These are phyloP conservation scores for Manduca sexta DNA, from an alignment of 1,140 invertebrate species.

Conservation along the genomic window DNA sequence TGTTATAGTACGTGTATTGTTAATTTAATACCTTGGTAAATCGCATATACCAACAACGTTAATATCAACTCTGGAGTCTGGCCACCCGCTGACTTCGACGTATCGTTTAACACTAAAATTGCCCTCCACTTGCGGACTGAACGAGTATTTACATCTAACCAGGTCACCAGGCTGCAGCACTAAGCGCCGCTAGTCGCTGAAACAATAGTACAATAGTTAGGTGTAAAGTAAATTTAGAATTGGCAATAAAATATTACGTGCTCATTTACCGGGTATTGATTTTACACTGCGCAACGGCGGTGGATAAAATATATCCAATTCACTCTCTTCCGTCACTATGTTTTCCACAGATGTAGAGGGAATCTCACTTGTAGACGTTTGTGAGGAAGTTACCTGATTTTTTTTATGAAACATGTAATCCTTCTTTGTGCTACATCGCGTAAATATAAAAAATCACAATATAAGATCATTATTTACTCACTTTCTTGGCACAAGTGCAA, in stretches of 20 bases:
- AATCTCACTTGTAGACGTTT: constrained; percentile 54
- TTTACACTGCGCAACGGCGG: constrained; percentile 38
- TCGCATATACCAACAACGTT: constrained; percentile 55
- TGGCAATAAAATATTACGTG: not conserved
- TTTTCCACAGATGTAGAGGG: constrained; percentile 37
- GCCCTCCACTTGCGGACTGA: constrained; percentile 52
- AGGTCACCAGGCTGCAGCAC: constrained; percentile 55
- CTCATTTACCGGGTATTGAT: constrained; percentile 24
- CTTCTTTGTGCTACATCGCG: not conserved
- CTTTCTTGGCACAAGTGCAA: constrained; percentile 60
- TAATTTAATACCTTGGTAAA: constrained; percentile 43
- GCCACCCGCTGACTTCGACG: constrained; percentile 61
- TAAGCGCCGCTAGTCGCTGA: constrained; percentile 31
- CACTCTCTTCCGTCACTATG: constrained; percentile 18
- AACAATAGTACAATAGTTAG: constrained; percentile 9
- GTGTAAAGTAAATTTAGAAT: not conserved
- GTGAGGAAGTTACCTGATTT: constrained; percentile 41
- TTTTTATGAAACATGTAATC: not conserved
- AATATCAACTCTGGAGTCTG: constrained; percentile 48
- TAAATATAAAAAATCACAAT: not conserved
- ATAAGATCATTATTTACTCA: constrained; percentile 13
- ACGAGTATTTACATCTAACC: constrained; percentile 58
- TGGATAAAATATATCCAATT: constrained; percentile 22
- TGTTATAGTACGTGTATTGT: not conserved
- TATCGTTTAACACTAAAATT: constrained; percentile 48